Base-by-base conservation (phyloP, 2,113 vertebrate species). In the Rhea pennata region DNA sequence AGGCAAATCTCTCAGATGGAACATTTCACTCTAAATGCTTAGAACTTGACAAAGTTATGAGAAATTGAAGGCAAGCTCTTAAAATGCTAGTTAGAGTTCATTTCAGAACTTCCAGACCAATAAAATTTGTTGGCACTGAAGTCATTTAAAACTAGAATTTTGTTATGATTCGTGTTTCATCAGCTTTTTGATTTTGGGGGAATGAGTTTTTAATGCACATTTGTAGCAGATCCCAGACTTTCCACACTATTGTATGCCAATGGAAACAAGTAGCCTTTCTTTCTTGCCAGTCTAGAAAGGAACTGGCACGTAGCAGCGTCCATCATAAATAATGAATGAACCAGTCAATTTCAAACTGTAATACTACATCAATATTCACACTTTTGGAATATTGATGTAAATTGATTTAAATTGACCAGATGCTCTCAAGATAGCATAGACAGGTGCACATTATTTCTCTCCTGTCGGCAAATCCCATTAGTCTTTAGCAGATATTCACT, bases 321-420 rank as follows among this genome's bases (percentile, higher is more conserved):
- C 44, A 33, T 69, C 50, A 89, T 73, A 92, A 94, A 89, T 89
- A 91, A 90, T 61, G 31, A 78, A 92, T 72, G 21, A 54, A 67
- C 23, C 14, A 59, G 84, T 91, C 14, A 59, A 86, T 91, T 92
- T 93, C 53, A 61, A 93, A 90, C 48, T 73, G 62, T 44, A 95
- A 70, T 72, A 76, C 54, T 73, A 17, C 70, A 89, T 92, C 91
- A 91, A 75, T 95, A 95, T 87, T 85, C 75, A 84, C 39, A 86
- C n/a, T 78, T 91, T 69, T 81, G 56, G 36, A 84, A 94, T 94
- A 93, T 91, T 94, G 92, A 96, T 90, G 58, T 82, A 95, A 94
- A 94, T 91, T 84, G 73, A 33, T 89, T 91, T 94, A 96, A 96
- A 96, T 91, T 91, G 93, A 94, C 90, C 96, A 97, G 88, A 94